A percentile compares a stretch with the other conserved stretches of the same genome.
Conservation (phyloP, 2,797 vertebrate genomes). For the Malacoctenus gilli region DNA sequence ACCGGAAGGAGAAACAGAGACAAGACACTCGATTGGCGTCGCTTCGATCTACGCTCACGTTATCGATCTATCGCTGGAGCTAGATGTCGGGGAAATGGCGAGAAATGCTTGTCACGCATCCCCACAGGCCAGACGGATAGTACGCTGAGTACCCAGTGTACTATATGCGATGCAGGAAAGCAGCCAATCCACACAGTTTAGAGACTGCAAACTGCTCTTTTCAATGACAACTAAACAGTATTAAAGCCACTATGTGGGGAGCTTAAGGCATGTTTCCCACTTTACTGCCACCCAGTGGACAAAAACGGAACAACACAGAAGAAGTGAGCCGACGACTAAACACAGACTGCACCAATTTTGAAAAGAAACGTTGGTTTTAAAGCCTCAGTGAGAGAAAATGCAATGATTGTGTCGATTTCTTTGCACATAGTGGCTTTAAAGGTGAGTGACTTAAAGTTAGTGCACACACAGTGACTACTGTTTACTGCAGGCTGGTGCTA, state of each 20-base stretch:
- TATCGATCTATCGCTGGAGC: not conserved
- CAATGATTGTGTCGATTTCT: not conserved
- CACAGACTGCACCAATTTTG: too few relatives aligned
- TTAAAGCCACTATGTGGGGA: conserved; percentile 12
- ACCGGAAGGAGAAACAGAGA: too few relatives aligned
- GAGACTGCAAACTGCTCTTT: not conserved
- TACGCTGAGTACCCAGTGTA: too few relatives aligned
- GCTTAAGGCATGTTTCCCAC: not conserved
- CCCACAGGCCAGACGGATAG: not conserved
- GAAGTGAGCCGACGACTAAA: too few relatives aligned
- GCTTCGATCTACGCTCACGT: too few relatives aligned
- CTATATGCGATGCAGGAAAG: not conserved
- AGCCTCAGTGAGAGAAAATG: not conserved
- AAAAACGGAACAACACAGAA: too few relatives aligned
- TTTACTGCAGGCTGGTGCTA: not conserved
- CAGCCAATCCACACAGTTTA: not conserved
- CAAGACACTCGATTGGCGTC: too few relatives aligned
- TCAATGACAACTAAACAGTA: not conserved
- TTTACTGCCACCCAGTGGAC: conserved; percentile 8
- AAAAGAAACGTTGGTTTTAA: not conserved
- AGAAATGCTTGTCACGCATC: not conserved
- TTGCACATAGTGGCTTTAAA: conserved; percentile 15
- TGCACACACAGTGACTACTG: not conserved
- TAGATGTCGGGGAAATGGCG: too few relatives aligned
- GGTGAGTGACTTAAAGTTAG: not conserved